Base-by-base conservation (phyloP, 2,797 vertebrate genomes). In the Hydrolagus colliei region DNA sequence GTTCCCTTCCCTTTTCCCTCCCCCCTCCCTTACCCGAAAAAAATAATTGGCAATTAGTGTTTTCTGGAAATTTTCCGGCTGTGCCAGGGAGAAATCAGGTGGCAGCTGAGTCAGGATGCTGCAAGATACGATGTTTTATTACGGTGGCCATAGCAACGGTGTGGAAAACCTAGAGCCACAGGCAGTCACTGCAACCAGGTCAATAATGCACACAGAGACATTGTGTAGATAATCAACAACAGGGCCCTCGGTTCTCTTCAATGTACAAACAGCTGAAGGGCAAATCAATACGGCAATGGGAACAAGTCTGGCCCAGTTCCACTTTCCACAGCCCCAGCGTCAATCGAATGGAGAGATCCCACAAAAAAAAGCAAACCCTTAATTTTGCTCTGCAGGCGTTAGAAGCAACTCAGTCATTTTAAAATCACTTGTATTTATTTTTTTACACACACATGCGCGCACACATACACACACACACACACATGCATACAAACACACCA, bases 141-240 rank as follows among this genome's bases (percentile, higher is more conserved):
- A 89, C n/a, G 89, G 93, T 93, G 88, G 91, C 89, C 94, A 94
- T 93, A 94, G 94, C 93, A 93, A 95, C 91, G 87, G 93, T 88
- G 92, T 92, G 94, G 93, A 93, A 92, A 92, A 89, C 91, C 88
- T 89, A 93, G 91, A 93, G 91, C 92, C 89, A 89, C 18, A 88
- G 93, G 94, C 94, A 92, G 92, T 80, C 87, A 92, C 89, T 67
- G 92, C 91, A 86, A 90, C 87, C 80, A 92, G 94, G 94, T 95
- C 94, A 95, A 95, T 94, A 94, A 90, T 85, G 91, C 89, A 91
- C 93, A 90, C 91, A 88, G 90, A 93, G 92, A 92, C 90, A 89
- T 88, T 86, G 93, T 92, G 94, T 85, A 92, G 93, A 94, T 92
- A 93, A 95, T 92, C 94, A 94, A 89, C 89, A 91, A 86, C 90